These are phyloP conservation scores for Stomatorhinus walkeri DNA, from an alignment of 2,797 vertebrate genomes.

Conservation along the genomic window DNA sequence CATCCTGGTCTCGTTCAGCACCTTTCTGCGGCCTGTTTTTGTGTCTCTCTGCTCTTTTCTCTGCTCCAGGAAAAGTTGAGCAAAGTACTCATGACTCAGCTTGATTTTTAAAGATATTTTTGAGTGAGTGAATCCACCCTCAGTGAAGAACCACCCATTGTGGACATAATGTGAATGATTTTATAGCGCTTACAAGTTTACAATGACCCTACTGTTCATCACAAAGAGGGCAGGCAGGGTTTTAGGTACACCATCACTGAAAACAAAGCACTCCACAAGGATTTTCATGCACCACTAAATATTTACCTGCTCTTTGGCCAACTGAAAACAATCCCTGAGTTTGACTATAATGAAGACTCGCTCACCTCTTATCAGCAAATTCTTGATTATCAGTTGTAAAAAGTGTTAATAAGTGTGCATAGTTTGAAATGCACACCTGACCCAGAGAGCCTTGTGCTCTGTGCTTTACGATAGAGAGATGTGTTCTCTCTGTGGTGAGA, in stretches of 20 bases:
- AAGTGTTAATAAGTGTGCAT: slow-evolving; percentile 17
- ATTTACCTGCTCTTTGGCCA: background rate
- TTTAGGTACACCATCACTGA: background rate
- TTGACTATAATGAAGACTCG: background rate
- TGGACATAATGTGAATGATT: background rate
- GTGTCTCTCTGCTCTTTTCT: background rate
- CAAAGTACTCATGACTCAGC: background rate
- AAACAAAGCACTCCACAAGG: background rate
- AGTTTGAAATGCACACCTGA: slow-evolving; percentile 12
- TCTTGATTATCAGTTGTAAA: background rate
- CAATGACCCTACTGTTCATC: background rate
- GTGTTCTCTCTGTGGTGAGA: slow-evolving; percentile 17
- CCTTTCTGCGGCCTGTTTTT: background rate
- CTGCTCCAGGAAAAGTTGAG: background rate
- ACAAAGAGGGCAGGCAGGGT: background rate
- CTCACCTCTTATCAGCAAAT: background rate
- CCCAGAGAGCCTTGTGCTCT: slow-evolving; percentile 22
- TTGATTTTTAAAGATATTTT: background rate
- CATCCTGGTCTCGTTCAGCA: background rate
- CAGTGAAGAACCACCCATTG: background rate
- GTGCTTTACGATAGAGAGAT: slow-evolving; percentile 24
- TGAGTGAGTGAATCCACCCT: background rate
- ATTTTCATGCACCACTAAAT: background rate
- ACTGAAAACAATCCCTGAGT: slow-evolving; percentile 1
- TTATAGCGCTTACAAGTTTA: background rate